Percentiles rank a stretch among this genome's conserved stretches.
phyloP scores from a whole-genome alignment of 2,888 invertebrate genomes.

The Margaritifera margaritifera region DNA sequence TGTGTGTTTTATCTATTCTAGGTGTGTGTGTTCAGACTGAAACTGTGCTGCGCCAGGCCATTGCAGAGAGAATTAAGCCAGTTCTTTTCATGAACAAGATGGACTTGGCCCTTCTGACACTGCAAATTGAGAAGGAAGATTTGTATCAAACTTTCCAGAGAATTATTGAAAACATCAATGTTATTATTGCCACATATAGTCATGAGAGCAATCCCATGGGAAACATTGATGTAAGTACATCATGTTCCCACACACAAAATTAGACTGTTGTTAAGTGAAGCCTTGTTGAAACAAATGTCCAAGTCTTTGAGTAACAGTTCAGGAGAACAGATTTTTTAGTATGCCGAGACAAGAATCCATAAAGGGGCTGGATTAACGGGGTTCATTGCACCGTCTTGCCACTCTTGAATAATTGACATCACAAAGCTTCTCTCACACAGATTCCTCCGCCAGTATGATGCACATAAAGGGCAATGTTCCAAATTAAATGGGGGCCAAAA shows the following conservation, averaged over 20 bases:
- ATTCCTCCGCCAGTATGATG: no score
- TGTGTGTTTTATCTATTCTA: conserved; percentile 70
- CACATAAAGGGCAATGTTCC: no score
- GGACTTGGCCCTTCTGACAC: conserved; percentile 98
- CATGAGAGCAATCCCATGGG: conserved; percentile 99
- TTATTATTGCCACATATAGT: conserved; percentile 99
- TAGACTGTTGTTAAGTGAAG: neutral
- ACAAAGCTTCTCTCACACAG: no score
- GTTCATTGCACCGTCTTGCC: no score
- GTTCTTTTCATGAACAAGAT: conserved; percentile 99
- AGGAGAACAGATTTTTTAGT: no score
- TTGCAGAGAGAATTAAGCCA: conserved; percentile 99
- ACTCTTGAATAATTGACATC: no score
- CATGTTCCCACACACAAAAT: neutral
- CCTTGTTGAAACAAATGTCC: no score
- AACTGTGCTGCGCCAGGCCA: conserved; percentile 99
- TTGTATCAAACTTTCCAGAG: conserved; percentile 99
- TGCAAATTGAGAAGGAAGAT: conserved; percentile 96
- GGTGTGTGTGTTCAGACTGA: conserved; percentile 99
- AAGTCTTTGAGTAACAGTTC: no score
- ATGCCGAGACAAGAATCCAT: no score
- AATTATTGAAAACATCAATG: conserved; percentile 99
- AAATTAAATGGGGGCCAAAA: no score
- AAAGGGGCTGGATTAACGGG: no score
- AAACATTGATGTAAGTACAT: conserved; percentile 87